phyloP scores from a whole-genome alignment of 2,888 invertebrate genomes.

The Tipula helvola region DNA sequence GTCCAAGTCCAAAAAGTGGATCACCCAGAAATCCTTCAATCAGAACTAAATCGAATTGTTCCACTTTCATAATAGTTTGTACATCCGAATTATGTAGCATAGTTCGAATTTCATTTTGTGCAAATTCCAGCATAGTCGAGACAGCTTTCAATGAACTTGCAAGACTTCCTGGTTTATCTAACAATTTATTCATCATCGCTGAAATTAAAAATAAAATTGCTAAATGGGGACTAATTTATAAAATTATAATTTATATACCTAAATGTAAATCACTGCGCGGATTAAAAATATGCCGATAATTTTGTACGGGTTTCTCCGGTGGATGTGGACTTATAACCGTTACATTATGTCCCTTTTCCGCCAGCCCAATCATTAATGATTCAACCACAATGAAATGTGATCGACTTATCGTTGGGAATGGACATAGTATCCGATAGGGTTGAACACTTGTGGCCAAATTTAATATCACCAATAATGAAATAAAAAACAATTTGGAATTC shows the following conservation, averaged over 20 bases:
- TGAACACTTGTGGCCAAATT: background rate
- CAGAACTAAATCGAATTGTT: conserved; percentile 13
- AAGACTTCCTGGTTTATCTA: background rate
- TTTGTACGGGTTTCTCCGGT: background rate
- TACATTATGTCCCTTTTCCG: background rate
- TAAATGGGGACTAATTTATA: background rate
- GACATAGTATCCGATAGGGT: background rate
- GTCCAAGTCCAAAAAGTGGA: background rate
- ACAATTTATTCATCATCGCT: background rate
- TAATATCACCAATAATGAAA: background rate
- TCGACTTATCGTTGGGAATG: background rate
- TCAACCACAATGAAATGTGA: background rate
- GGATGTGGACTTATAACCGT: background rate
- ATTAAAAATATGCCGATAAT: background rate
- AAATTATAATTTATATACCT: background rate
- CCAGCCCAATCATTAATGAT: background rate
- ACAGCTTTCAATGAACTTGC: background rate
- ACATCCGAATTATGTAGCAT: conserved; percentile 9
- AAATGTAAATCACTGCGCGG: background rate
- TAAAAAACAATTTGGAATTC: background rate
- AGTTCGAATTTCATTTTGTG: background rate
- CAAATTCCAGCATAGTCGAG: background rate
- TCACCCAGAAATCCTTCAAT: conserved; percentile 9
- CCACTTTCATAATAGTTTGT: conserved; percentile 8
- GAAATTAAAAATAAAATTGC: background rate